Conservation (phyloP, 2,113 vertebrate species). For the Delphinus delphis region DNA sequence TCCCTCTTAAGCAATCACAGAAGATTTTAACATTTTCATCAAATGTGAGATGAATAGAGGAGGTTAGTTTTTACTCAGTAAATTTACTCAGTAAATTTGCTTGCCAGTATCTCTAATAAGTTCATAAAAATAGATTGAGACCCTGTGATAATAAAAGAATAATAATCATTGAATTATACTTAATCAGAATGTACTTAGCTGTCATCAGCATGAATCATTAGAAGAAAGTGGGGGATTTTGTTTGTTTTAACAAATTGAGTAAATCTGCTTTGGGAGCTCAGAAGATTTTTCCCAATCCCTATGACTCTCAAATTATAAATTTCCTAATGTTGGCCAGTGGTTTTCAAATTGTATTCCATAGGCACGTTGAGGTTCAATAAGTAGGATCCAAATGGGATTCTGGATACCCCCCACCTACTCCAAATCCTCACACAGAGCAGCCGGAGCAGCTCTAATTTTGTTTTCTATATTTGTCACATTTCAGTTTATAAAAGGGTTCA, state of each 20-base stretch:
- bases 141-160: not conserved
- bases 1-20: not conserved
- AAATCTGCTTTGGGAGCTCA: not conserved
- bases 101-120: not conserved
- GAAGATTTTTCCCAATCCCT: not conserved
- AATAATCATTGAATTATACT: not conserved
- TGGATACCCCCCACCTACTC: not conserved
- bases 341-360: constrained; percentile 30
- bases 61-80: not conserved
- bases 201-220: not conserved
- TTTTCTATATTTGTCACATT: not conserved
- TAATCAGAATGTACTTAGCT: not conserved
- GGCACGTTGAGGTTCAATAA: not conserved
- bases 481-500: not conserved
- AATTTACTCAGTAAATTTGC: not conserved
- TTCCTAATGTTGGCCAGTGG: not conserved
- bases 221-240: not conserved
- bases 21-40: not conserved
- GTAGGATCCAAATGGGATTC: not conserved
- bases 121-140: constrained; percentile 48
- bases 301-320: not conserved
- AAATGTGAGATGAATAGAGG: not conserved
- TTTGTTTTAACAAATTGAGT: not conserved
- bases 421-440: not conserved
- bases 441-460: not conserved